Conservation (phyloP, 1,140 invertebrate species). For the roundworm (Caenorhabditis elegans) region DNA sequence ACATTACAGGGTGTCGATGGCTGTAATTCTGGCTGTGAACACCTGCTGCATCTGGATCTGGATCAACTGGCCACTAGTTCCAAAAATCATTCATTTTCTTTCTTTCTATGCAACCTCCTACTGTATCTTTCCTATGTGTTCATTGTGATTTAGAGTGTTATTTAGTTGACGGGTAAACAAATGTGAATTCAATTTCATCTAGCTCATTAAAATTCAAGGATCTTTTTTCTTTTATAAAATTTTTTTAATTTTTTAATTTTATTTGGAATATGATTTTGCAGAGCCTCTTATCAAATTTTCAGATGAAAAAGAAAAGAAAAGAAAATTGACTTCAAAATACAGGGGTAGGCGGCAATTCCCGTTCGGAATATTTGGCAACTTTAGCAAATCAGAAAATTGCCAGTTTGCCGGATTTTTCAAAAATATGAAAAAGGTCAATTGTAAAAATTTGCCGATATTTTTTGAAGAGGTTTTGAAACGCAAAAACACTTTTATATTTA, state of each 20-base stretch:
- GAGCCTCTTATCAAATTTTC: too few relatives aligned
- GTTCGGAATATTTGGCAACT: too few relatives aligned
- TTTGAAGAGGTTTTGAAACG: too few relatives aligned
- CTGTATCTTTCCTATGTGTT: not conserved
- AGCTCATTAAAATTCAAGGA: slow-evolving; percentile 13
- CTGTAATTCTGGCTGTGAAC: not conserved
- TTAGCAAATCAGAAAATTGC: too few relatives aligned
- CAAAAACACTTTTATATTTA: too few relatives aligned
- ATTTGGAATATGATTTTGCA: too few relatives aligned
- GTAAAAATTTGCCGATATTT: too few relatives aligned
- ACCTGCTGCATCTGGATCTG: not conserved
- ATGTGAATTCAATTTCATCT: not conserved
- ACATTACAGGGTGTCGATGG: not conserved
- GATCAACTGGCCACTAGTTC: not conserved
- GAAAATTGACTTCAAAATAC: too few relatives aligned
- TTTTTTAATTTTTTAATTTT: not conserved
- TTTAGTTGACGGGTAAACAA: not conserved
- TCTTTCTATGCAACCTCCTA: not conserved
- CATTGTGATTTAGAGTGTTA: slow-evolving; percentile 1
- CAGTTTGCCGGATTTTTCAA: too few relatives aligned
- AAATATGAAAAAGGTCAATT: too few relatives aligned
- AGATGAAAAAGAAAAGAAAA: too few relatives aligned
- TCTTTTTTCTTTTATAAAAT: not conserved
- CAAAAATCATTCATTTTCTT: not conserved
- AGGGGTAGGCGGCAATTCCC: too few relatives aligned